Conservation (phyloP, 1,140 invertebrate genomes). For the Neodiprion virginianus region DNA sequence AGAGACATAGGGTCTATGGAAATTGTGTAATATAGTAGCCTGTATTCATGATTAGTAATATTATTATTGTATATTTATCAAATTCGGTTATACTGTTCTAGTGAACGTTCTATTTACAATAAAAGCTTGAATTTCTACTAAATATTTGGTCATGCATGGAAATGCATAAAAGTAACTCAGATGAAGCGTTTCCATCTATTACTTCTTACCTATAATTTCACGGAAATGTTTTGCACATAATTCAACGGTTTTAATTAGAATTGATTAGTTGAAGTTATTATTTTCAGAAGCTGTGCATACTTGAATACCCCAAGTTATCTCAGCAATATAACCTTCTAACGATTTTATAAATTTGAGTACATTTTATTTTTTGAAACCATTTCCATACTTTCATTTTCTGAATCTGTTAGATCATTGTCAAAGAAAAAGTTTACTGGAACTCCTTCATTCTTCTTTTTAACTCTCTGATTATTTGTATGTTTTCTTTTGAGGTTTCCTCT, state of each 20-base stretch:
- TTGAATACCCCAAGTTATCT: too few relatives aligned
- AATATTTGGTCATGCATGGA: conserved; percentile 14
- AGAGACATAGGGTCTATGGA: conserved; percentile 25
- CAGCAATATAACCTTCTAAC: too few relatives aligned
- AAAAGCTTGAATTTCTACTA: conserved; percentile 33
- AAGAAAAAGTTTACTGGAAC: conserved; percentile 47
- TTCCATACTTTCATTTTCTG: conserved; percentile 38
- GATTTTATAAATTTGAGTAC: conserved; percentile 22
- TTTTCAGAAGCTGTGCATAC: too few relatives aligned
- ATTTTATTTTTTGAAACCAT: conserved; percentile 3
- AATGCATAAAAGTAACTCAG: conserved; percentile 19
- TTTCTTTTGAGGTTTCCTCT: conserved; percentile 16
- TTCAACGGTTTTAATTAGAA: background rate
- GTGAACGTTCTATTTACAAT: conserved; percentile 42
- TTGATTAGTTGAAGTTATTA: background rate
- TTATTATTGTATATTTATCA: conserved; percentile 27
- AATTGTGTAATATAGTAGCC: conserved; percentile 29
- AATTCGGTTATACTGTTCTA: conserved; percentile 29
- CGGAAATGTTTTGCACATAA: conserved; percentile 7
- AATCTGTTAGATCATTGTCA: conserved; percentile 38
- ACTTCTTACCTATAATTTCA: background rate
- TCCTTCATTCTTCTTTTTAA: conserved; percentile 16
- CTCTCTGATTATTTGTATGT: conserved; percentile 12
- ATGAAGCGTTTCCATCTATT: background rate
- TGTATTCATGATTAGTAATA: conserved; percentile 25